Evolutionary conservation across 2,797 vertebrate species (phyloP).

Genomic region (Melopsittacus undulatus): DNA sequence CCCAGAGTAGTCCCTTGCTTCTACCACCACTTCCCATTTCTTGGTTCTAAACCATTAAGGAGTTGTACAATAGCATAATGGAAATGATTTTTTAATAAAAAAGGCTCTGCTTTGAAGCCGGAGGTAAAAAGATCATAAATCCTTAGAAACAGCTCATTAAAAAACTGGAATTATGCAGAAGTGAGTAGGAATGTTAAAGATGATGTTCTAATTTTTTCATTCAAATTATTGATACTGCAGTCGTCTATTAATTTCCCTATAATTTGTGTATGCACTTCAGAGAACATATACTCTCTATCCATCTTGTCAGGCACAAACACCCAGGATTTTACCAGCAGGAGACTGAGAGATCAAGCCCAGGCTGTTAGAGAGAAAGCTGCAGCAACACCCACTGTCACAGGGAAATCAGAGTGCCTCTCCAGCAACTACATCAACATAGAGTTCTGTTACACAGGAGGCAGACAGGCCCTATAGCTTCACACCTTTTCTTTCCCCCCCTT

Average conservation of each 20-base stretch:
- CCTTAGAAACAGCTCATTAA: background rate
- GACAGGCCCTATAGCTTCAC: background rate
- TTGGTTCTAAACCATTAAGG: background rate
- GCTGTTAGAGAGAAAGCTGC: background rate
- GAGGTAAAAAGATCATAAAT: background rate
- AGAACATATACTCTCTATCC: background rate
- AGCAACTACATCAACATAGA: background rate
- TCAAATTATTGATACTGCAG: background rate
- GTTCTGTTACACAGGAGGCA: background rate
- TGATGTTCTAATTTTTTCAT: background rate
- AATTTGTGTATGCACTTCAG: background rate
- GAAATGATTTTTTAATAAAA: background rate
- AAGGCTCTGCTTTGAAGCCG: background rate
- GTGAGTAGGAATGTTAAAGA: constrained; percentile 2
- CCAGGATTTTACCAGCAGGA: background rate
- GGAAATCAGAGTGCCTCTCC: background rate
- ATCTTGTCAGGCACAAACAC: background rate
- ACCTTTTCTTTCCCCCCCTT: too few relatives aligned
- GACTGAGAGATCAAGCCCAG: background rate
- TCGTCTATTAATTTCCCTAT: background rate
- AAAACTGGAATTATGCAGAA: background rate
- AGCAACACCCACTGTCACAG: background rate
- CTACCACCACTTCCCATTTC: background rate
- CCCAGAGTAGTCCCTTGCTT: background rate
- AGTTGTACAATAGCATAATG: rapidly evolving